Conservation (phyloP, 1,140 invertebrate species). For the Pogonognathellus flavescens region DNA sequence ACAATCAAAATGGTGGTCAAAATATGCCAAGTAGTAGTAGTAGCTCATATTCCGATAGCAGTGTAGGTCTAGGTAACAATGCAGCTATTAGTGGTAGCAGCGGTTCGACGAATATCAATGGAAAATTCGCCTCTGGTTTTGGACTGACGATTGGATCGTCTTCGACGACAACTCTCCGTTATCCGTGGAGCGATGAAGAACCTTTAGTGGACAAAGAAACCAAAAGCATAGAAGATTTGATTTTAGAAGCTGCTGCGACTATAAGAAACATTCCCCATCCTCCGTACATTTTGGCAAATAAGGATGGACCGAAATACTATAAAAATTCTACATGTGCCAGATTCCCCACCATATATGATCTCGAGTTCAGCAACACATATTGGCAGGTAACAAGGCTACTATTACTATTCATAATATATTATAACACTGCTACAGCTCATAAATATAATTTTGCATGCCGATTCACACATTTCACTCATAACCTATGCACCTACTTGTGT, state of each 20-base stretch:
- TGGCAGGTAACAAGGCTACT: conserved; percentile 73
- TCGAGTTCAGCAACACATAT: conserved; percentile 92
- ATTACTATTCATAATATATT: too few relatives aligned
- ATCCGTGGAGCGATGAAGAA: conserved; percentile 68
- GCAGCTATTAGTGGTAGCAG: conserved; percentile 23
- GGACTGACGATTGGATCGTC: conserved; percentile 52
- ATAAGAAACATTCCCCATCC: conserved; percentile 67
- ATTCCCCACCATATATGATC: conserved; percentile 87
- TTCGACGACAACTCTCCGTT: conserved; percentile 58
- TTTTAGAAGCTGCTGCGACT: conserved; percentile 78
- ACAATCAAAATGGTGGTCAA: background rate
- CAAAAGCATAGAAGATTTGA: conserved; percentile 79
- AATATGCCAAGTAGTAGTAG: conserved; percentile 2
- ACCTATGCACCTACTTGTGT: too few relatives aligned
- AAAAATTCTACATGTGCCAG: conserved; percentile 82
- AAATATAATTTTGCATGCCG: background rate
- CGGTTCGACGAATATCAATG: background rate
- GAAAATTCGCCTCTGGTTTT: conserved; percentile 31
- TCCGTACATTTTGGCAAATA: conserved; percentile 69
- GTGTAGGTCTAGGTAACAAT: conserved; percentile 20
- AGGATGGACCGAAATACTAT: conserved; percentile 78
- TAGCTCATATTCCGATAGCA: conserved; percentile 24
- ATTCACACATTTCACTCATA: too few relatives aligned
- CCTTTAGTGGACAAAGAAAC: conserved; percentile 79
- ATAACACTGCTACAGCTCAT: too few relatives aligned